Percentiles rank a stretch among this genome's conserved stretches.
Evolutionary conservation across 2,797 vertebrate species (phyloP).

Genomic region (Sebastes itinus): DNA sequence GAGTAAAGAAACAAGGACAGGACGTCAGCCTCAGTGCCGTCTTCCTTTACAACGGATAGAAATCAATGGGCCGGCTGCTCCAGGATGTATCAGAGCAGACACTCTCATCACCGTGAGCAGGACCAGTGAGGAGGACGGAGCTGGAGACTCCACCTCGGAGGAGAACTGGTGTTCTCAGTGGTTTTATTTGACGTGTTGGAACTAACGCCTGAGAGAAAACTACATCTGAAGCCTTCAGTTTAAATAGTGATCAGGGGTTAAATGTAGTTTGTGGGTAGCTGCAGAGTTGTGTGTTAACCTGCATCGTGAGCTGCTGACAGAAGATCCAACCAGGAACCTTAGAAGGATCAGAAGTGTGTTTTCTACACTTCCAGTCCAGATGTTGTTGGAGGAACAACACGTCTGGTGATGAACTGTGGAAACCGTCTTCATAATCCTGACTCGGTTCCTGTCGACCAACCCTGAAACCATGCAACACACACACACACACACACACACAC

Average conservation of each 20-base stretch:
- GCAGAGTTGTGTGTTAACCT: neutral
- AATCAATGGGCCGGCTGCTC: slow-evolving; percentile 8
- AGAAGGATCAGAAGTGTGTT: neutral
- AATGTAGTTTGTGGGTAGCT: neutral
- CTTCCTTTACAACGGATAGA: slow-evolving; percentile 11
- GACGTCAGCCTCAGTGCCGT: neutral
- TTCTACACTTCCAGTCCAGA: neutral
- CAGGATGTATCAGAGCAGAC: slow-evolving; percentile 14
- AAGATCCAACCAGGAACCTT: slow-evolving; percentile 1
- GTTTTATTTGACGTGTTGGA: neutral
- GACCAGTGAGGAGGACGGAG: neutral
- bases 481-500: neutral
- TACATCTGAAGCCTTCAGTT: slow-evolving; percentile 20
- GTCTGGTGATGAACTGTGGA: neutral
- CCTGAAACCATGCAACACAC: slow-evolving; percentile 8
- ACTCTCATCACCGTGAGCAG: slow-evolving; percentile 2
- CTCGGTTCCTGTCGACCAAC: slow-evolving; percentile 5
- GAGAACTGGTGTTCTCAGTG: neutral
- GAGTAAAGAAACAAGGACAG: slow-evolving; percentile 36
- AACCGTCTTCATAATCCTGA: neutral
- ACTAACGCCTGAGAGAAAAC: neutral
- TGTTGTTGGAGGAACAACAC: neutral
- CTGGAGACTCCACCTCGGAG: neutral
- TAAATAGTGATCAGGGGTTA: neutral
- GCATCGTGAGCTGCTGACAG: neutral